Base-by-base conservation (phyloP, 2,888 invertebrate species). In the Pristionchus japonicus region DNA sequence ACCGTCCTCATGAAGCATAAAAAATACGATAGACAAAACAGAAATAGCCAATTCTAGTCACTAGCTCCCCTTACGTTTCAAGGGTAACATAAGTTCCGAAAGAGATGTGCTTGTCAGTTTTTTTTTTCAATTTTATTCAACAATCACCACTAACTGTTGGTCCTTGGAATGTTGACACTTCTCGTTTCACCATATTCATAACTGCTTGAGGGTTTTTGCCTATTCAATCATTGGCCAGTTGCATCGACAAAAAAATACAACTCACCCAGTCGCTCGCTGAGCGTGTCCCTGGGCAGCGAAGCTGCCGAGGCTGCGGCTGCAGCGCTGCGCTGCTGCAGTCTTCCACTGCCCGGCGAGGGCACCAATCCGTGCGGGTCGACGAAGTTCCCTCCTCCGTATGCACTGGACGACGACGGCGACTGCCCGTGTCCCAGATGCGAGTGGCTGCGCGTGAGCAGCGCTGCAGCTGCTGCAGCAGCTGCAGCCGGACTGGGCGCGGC, bases 401-500 rank as follows among this genome's bases (percentile, higher is more conserved):
- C 27, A 13, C 11, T n/a, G 6, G 80, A 80, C 20, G 80, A 80
- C n/a, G 80, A 80, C n/a, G 80, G 80, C 43, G 80, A 80, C 47
- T 43, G 80, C 0, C 47, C 34, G 82, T 83, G 52, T 17, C 49
- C 52, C 34, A 83, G 82, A 37, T 83, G 82, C 34, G 47, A 47
- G 87, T 52, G 80, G 61, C 49, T 77, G 77, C 47, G 87, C 67
- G 49, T 87, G 74, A 52, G 74, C 77, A 61, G 40, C 61, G 82
- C 31, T 15, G 82, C 52, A 23, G 83, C 34, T 70, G 88, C 67
- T 13, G 89, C 85, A 64, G 88, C 80, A 43, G 88, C 40, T 17
- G 70, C n/a, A 47, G 82, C 49, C 80, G 89, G 37, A n/a, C 88
- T 31, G 80, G 89, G 3, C 34, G 89, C 47, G 64, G 88, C 64